Base-by-base conservation (phyloP, 2,888 invertebrate species). In the Diarsia rubi region DNA sequence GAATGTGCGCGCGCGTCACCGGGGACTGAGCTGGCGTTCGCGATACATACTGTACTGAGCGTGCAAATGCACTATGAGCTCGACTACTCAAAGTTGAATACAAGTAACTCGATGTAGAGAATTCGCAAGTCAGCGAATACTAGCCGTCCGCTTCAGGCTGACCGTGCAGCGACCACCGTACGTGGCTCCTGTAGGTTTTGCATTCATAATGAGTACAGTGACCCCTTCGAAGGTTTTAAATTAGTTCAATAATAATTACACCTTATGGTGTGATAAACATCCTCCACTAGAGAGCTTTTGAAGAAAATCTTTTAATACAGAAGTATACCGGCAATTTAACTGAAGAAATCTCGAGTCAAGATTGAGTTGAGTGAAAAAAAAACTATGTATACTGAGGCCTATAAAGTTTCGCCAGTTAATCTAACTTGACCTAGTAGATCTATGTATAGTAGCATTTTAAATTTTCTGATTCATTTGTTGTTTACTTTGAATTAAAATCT, bases 91-190 rank as follows among this genome's bases (percentile, higher is more conserved):
- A 62, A 95, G 96, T 96, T 96, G 94, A 94, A 95, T 95, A 92
- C 95, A 93, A 42, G 42, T 62, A 62, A 62, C 42, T 62, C 42
- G n/a, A 62, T 90, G 91, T 88, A 91, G 90, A 88, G 93, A 95
- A 95, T 95, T 94, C 89, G 94, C 94, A 92, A 94, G 91, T 94
- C 91, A 88, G 91, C 94, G 90, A 91, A 95, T 94, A 94, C 91
- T 91, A 72, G 62, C 47, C 72, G 73, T 73, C 64, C 71, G 75
- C 73, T 82, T 81, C 80, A 86, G 84, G 90, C 88, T 89, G 88
- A 75, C 75, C 81, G 82, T 75, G 78, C 69, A 80, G 80, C 78
- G n/a, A n/a, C n/a, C n/a, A n/a, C n/a, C n/a, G 79, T 69, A 80
- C 86, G 78, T 80, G 67, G 69, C 27, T n/a, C 27, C 12, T 27